Base-by-base conservation (phyloP, 2,797 vertebrate genomes). In the Megaceryle alcyon region DNA sequence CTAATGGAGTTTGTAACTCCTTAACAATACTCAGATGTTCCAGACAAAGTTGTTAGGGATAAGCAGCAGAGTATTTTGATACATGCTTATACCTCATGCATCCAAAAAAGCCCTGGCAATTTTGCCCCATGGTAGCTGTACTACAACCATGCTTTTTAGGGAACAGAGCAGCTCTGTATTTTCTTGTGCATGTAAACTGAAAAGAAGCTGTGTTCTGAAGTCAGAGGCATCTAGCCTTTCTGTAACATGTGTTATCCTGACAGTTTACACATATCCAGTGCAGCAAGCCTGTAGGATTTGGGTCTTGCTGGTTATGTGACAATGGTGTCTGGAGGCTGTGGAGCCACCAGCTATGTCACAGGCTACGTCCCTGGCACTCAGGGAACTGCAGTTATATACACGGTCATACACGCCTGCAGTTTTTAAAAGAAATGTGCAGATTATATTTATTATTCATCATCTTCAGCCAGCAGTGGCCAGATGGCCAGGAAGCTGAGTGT, bases 401-500 rank as follows among this genome's bases (percentile, higher is more conserved):
- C 14, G 29, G 59, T 25, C 53, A 25, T 16, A 7, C 68, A 48
- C 28, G 79, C 41, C 73, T 68, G 48, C 54, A 33, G 70, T 28
- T 53, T 29, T 44, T 54, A 16, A 54, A 66, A 35, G 22, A 90
- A 86, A 69, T 25, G 56, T 76, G 59, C 75, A 66, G 80, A 64
- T 49, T 48, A 51, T 76, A 82, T 85, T 88, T 56, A 56, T 87
- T 77, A 64, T 73, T 87, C 73, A 81, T 20, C 79, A 82, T 39
- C 48, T 14, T 3, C 60, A 76, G 94, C 12, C 63, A 89, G 77
- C 78, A 75, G 90, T 9, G 46, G 70, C 94, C 96, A 96, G 87
- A 96, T 94, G 95, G 95, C 60, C 64, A 29, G 82, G 84, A 72
- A 91, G 64, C 39, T 22, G 82, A 35, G 64, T 28, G 63, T 48